Conservation (phyloP, 2,888 invertebrate species). For the Agelastica alni region DNA sequence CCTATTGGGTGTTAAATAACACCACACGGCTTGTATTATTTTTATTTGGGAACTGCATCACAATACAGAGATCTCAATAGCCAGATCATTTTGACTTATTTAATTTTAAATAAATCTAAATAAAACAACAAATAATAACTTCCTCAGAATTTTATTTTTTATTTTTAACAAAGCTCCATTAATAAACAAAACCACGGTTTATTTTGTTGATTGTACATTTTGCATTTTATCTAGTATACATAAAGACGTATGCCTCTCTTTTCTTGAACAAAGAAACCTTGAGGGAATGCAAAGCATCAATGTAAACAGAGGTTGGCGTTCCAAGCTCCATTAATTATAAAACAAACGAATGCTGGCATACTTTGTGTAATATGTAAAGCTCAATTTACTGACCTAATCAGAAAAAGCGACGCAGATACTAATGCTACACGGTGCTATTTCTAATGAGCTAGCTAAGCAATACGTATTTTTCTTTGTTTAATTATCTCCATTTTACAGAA, state of each 20-base stretch:
- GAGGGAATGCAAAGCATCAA: conserved; percentile 32
- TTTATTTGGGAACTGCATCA: no score
- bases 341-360: conserved; percentile 35
- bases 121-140: no score
- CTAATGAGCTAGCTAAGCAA: conserved; percentile 39
- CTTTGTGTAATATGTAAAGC: conserved; percentile 39
- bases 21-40: no score
- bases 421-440: conserved; percentile 21
- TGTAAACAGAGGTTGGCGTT: conserved; percentile 24
- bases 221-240: conserved; percentile 17
- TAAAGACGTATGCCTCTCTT: conserved; percentile 28
- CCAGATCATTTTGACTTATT: no score
- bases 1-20: no score
- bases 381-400: conserved; percentile 42
- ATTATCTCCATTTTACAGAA: no score
- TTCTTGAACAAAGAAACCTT: conserved; percentile 30
- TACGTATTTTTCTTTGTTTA: conserved; percentile 30
- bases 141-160: no score
- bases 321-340: conserved; percentile 33
- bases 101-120: no score
- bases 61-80: no score
- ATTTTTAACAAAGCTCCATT: no score
- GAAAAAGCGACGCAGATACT: conserved; percentile 30
- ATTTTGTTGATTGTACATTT: conserved; percentile 23
- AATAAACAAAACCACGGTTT: neutral